phyloP scores from a whole-genome alignment of 2,888 invertebrate genomes.

The Ametastegia equiseti region DNA sequence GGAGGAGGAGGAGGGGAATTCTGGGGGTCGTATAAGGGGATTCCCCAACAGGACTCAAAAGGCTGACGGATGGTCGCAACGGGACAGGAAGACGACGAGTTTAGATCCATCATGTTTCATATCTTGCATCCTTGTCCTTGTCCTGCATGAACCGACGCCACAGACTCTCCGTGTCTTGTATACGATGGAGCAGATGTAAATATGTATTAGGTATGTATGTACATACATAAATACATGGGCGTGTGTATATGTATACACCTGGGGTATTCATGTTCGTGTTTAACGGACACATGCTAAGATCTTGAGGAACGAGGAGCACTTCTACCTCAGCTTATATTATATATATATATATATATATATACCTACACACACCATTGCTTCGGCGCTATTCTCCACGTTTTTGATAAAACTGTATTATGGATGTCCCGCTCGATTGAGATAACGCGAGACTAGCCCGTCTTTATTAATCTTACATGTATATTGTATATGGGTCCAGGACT shows the following conservation, averaged over 20 bases:
- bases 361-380: too few relatives aligned
- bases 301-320: background rate
- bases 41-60: slow-evolving; percentile 70
- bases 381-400: background rate
- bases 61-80: slow-evolving; percentile 73
- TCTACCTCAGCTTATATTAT: background rate
- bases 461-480: background rate
- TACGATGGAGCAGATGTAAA: background rate
- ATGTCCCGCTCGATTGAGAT: slow-evolving; percentile 12
- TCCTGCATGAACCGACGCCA: too few relatives aligned
- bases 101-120: slow-evolving; percentile 71
- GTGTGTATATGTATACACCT: too few relatives aligned
- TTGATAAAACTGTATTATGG: slow-evolving; percentile 11
- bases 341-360: too few relatives aligned
- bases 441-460: background rate
- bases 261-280: too few relatives aligned
- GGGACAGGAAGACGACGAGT: slow-evolving; percentile 71
- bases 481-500: too few relatives aligned
- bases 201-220: background rate
- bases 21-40: slow-evolving; percentile 31
- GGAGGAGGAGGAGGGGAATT: slow-evolving; percentile 25
- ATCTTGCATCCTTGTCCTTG: slow-evolving; percentile 32
- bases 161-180: background rate
- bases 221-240: background rate
- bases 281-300: too few relatives aligned